A percentile compares a stretch with the other conserved stretches of the same genome.
Conservation (phyloP, 2,797 vertebrate genomes). For the Hapalemur alaotrensis region DNA sequence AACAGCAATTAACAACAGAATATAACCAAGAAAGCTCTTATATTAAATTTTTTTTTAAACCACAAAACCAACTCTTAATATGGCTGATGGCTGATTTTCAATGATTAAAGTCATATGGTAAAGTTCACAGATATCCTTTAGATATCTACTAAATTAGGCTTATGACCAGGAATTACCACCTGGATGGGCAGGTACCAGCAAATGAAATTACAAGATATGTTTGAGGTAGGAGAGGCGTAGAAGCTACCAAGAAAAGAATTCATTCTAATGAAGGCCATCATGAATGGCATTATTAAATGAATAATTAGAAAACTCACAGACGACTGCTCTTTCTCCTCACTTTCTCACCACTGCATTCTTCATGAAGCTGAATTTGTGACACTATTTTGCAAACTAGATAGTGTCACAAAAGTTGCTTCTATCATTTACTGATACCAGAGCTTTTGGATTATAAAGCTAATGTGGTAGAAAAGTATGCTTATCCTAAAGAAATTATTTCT, state of each 20-base stretch:
- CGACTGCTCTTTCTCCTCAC: not conserved
- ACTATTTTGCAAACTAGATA: slow-evolving; percentile 52
- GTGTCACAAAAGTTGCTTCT: slow-evolving; percentile 58
- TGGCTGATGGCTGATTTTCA: not conserved
- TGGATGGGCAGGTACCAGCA: not conserved
- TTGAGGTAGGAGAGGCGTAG: not conserved
- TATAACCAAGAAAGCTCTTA: not conserved
- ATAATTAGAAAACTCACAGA: not conserved
- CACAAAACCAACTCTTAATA: not conserved
- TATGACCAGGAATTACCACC: not conserved
- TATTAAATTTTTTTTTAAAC: not conserved
- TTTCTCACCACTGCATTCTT: not conserved
- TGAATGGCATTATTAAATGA: not conserved
- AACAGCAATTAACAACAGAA: not conserved
- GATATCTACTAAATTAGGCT: not conserved
- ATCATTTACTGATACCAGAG: slow-evolving; percentile 52
- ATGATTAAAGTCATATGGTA: not conserved
- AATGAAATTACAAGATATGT: not conserved
- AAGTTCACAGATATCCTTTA: not conserved
- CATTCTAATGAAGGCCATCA: not conserved
- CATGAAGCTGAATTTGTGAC: slow-evolving; percentile 30
- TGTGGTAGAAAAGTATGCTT: slow-evolving; percentile 3
- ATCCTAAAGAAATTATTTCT: not conserved
- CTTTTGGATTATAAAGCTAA: slow-evolving; percentile 6
- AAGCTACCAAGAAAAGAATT: not conserved